Base-by-base conservation (phyloP, 2,797 vertebrate genomes). In the Enteromius trimaculatus region DNA sequence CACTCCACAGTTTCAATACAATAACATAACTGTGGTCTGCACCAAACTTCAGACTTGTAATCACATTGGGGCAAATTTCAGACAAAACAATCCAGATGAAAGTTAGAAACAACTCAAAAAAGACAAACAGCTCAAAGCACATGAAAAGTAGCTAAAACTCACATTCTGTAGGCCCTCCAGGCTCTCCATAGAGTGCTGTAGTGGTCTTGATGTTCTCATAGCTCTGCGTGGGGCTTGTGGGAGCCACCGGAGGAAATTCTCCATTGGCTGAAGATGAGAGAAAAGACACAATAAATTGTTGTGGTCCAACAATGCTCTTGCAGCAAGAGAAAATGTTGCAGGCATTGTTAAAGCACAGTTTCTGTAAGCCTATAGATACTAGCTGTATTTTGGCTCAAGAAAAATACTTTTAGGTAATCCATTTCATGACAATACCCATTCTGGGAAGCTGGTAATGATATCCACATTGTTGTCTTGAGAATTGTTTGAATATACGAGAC, bases 261-360 rank as follows among this genome's bases (percentile, higher is more conserved):
- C 95, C 95, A 44, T 95, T 95, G 47, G 95, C 95, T 95, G 88
- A 72, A 70, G 65, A 82, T 49, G 86, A 92, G 87, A 92, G 29
- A 85, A 81, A 86, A 90, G 17, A 88, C 6, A 89, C 26, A 82
- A 39, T 70, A 26, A 14, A 66, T 68, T 72, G 17, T 77, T 71
- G 42, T 4, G 34, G 65, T 81, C 58, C 60, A 64, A 79, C 29
- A 81, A 29, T 14, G 72, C 42, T 16, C 49, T 29, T 62, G 49
- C 16, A 47, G 53, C 42, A 47, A 49, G 31, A 42, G 44, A 69
- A 58, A 76, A 78, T 34, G 26, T 69, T 39, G 14, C 8, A 65
- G 44, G 47, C 58, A 69, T 42, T 68, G 81, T 34, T 31, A 69
- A 82, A 82, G 4, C 68, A 47, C 53, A 16, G 9, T 39, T 26